These are phyloP conservation scores for Darevskia nairensis DNA, from an alignment of 2,797 vertebrate species.

Conservation along the genomic window DNA sequence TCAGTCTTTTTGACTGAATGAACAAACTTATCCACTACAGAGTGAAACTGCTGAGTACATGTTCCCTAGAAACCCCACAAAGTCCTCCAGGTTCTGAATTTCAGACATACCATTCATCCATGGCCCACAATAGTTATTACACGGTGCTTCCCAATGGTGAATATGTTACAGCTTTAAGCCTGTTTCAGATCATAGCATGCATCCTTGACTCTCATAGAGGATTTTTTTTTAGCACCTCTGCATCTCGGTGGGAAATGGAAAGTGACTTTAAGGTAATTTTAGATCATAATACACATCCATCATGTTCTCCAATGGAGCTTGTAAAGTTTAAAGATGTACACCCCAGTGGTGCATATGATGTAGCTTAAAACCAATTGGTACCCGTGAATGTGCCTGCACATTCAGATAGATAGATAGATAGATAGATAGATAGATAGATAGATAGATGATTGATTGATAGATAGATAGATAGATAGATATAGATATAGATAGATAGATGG, in stretches of 20 bases:
- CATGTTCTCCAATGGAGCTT: neutral
- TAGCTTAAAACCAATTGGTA: neutral
- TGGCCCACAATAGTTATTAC: neutral
- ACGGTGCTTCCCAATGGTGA: neutral
- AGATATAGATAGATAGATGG: no score
- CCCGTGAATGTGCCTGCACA: no score
- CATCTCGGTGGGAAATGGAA: neutral
- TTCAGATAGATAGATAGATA: no score
- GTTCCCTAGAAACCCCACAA: no score
- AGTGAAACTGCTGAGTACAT: neutral
- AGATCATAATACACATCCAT: neutral
- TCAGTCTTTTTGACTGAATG: neutral
- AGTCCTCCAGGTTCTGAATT: neutral
- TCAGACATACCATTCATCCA: neutral
- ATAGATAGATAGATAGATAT: no score
- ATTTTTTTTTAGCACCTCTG: neutral
- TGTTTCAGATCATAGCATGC: neutral
- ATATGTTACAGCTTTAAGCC: neutral
- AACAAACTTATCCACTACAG: neutral
- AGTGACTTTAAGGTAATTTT: neutral
- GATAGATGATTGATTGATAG: no score
- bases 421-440: no score
- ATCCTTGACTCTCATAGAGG: neutral
- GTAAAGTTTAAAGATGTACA: neutral
- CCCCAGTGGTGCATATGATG: neutral